These are phyloP conservation scores for Suillia variegata DNA, from an alignment of 2,888 invertebrate genomes.

Conservation along the genomic window DNA sequence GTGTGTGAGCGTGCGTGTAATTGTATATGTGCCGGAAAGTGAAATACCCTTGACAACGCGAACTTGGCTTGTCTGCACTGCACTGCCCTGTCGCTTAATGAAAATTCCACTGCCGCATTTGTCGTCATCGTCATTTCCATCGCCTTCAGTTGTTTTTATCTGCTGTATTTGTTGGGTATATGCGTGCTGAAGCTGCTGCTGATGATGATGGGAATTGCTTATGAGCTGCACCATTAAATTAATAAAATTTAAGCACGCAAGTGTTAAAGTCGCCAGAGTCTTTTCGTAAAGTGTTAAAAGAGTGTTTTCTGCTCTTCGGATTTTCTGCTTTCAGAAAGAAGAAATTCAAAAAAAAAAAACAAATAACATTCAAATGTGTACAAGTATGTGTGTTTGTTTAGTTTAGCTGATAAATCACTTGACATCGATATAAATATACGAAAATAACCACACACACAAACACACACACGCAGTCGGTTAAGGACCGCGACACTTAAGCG, in stretches of 20 bases:
- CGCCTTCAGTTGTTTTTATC: no score
- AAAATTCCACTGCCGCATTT: slow-evolving; percentile 14
- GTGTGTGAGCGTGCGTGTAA: no score
- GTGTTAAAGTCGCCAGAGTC: background rate
- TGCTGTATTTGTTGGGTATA: background rate
- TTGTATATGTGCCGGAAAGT: no score
- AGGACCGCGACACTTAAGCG: no score
- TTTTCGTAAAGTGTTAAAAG: background rate
- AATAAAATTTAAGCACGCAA: slow-evolving; percentile 8
- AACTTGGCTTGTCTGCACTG: no score
- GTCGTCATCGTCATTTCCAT: background rate
- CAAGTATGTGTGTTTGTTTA: background rate
- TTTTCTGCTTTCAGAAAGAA: no score
- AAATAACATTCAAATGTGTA: no score
- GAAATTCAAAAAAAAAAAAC: no score
- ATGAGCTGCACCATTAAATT: slow-evolving; percentile 11
- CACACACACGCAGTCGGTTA: background rate
- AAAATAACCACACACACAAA: background rate
- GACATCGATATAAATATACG: slow-evolving; percentile 9
- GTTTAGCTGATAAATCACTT: slow-evolving; percentile 23
- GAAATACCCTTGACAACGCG: background rate
- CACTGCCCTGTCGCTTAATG: slow-evolving; percentile 17
- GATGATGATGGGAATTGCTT: slow-evolving; percentile 5
- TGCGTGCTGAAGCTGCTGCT: background rate
- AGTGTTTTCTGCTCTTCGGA: no score